Base-by-base conservation (phyloP, 1,140 invertebrate genomes). In the Limonius californicus region DNA sequence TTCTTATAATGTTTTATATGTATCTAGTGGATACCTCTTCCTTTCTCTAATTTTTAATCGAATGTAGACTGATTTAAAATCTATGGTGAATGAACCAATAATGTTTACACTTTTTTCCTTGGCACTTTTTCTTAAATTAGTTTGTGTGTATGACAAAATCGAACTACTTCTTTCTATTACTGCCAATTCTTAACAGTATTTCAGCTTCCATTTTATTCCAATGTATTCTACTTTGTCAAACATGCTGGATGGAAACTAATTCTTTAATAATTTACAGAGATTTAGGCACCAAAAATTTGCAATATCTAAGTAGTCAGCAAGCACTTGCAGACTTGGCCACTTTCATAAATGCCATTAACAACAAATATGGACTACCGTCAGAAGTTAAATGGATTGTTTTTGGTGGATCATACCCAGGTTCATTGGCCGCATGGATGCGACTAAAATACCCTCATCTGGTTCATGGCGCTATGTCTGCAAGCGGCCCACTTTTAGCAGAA, bases 331-430 rank as follows among this genome's bases (percentile, higher is more conserved):
- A 97, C 79, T 78, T 95, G 50, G 92, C 92, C 0, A 81, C 83
- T 59, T 97, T 97, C 71, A 89, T 94, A 21, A 68, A 75, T 53
- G 81, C 76, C 45, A 90, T 89, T 82, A 89, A 86, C 68, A 61
- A 76, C 4, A 75, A 85, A 66, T 84, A 87, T 61, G 82, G 87
- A 21, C 76, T 94, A 35, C 76, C 78, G 0, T 70, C 73, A 9
- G 72, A 80, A 16, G 83, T 84, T n/a, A 94, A 92, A 79, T 95
- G 93, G 90, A 87, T 98, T 61, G 86, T 87, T 1, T 96, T 97
- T 77, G 95, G 95, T 21, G 94, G 95, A 1, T 95, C 92, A 0
- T 98, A 98, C 78, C 88, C 94, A 1, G 95, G 94, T 47, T 90
- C 89, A 1, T 77, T 97, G 42, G 90, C 93, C 12, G 94, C 94